Conservation (phyloP, 2,797 vertebrate species). For the Iguana delicatissima region DNA sequence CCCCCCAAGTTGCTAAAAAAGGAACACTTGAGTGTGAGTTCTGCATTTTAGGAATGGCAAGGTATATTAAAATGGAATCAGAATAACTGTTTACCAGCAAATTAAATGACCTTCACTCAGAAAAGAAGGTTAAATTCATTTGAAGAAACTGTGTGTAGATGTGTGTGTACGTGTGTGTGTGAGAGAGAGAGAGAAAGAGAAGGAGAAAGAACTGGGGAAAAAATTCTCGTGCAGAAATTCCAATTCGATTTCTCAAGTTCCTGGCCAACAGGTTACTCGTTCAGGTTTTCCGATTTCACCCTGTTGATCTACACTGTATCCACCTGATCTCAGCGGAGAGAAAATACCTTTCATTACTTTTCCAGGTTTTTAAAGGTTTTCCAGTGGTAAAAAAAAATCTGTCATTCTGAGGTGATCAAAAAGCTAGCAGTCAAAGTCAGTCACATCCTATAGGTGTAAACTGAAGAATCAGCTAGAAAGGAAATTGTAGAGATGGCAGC, state of each 20-base stretch:
- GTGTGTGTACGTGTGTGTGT: slow-evolving; percentile 29
- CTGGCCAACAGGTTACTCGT: slow-evolving; percentile 73
- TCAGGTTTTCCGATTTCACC: slow-evolving; percentile 60
- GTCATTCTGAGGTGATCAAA: background rate
- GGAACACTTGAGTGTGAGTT: slow-evolving; percentile 52
- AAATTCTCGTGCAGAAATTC: slow-evolving; percentile 7
- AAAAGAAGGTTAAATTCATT: slow-evolving; percentile 28
- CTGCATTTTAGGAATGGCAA: slow-evolving; percentile 53
- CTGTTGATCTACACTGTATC: slow-evolving; percentile 44
- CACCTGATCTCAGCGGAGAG: slow-evolving; percentile 15
- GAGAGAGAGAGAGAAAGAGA: background rate
- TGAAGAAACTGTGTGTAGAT: slow-evolving; percentile 29
- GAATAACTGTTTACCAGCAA: slow-evolving; percentile 46
- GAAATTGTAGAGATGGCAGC: slow-evolving; percentile 56
- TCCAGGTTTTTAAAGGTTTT: slow-evolving; percentile 66
- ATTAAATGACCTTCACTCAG: slow-evolving; percentile 14
- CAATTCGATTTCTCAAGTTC: slow-evolving; percentile 50
- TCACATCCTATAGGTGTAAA: slow-evolving; percentile 44
- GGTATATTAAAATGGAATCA: slow-evolving; percentile 39
- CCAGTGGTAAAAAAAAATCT: background rate
- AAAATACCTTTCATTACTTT: slow-evolving; percentile 45
- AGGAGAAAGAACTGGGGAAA: background rate
- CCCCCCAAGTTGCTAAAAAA: slow-evolving; percentile 55
- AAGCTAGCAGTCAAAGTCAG: background rate
- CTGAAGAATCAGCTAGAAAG: slow-evolving; percentile 58